Evolutionary conservation across 2,797 vertebrate genomes (phyloP), one percentile per base, ranked within the genome.

Genomic region (Astyanax mexicanus): DNA sequence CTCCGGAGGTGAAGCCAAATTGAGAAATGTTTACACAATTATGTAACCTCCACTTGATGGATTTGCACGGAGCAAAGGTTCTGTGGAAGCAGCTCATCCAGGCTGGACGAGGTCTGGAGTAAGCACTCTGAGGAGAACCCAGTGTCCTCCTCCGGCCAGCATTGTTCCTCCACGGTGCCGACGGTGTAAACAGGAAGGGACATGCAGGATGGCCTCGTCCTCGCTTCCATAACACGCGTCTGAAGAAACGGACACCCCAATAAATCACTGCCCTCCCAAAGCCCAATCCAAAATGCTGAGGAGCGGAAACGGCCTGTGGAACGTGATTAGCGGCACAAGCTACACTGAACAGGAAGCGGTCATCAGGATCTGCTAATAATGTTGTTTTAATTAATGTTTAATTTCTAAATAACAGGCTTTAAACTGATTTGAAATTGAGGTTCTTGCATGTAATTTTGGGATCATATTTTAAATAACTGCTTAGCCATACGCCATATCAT

Each of bases 141-240:
- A 35, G 10, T 19, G 61, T 74, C 27, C 78, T 67, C 17, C 6
- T 60, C 64, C 23, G 47, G 27, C 35, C n/a, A 4, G 37, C 62
- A 61, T 62, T 75, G 71, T 78, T 81, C 51, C 32, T 47, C 60
- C 52, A 54, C 42, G 42, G 29, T 68, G 25, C 17, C 42, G 49
- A 19, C 40, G 10, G n/a, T 9, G 57, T 76, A 75, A 80, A 78
- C 81, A 73, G 72, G 75, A 75, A 78, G 72, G n/a, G n/a, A 62
- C 38, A 7, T 47, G 32, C 66, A 66, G 69, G 55, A 69, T 44
- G 35, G 72, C 40, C 37, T 19, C 37, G 3, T 19, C 4, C 15
- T n/a, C 32, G 11, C 55, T 65, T 62, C 23, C 73, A 57, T 17
- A 67, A 45, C 55, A 54, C 38, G 7, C 15, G 21, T 78, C 10